A percentile compares a stretch with the other conserved stretches of the same genome.
Conservation (phyloP, 2,113 vertebrate species). For the Catagonus wagneri region DNA sequence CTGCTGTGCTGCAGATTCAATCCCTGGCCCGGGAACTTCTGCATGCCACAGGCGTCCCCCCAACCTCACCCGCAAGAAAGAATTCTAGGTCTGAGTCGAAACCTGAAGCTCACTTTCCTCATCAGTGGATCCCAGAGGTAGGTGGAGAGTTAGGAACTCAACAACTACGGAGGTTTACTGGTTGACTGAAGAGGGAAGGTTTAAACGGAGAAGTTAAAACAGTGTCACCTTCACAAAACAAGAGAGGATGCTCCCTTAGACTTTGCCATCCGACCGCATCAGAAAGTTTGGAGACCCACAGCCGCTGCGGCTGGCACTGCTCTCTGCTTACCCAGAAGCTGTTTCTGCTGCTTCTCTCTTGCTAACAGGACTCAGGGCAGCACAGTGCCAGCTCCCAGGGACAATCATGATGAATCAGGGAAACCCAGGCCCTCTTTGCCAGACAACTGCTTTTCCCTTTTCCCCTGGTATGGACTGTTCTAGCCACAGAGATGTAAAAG, state of each 20-base stretch:
- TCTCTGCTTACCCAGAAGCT: neutral
- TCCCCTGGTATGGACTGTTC: neutral
- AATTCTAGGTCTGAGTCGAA: neutral
- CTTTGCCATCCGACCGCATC: neutral
- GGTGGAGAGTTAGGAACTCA: neutral
- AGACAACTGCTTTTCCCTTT: neutral
- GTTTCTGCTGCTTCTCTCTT: neutral
- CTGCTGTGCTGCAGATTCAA: no score
- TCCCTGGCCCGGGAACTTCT: no score
- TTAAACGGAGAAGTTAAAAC: neutral
- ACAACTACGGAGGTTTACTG: neutral
- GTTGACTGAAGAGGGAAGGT: neutral
- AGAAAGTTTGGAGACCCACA: neutral
- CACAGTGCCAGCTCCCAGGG: neutral
- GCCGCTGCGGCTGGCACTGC: neutral
- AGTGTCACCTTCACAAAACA: neutral
- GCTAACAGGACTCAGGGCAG: neutral
- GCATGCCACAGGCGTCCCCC: no score
- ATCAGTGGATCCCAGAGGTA: neutral
- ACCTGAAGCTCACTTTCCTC: neutral
- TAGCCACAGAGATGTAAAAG: neutral
- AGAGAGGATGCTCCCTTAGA: neutral
- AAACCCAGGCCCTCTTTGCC: neutral
- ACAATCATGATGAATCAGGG: neutral
- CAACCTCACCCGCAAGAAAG: no score